Evolutionary conservation across 2,797 vertebrate species (phyloP).

Genomic region (Anableps anableps): DNA sequence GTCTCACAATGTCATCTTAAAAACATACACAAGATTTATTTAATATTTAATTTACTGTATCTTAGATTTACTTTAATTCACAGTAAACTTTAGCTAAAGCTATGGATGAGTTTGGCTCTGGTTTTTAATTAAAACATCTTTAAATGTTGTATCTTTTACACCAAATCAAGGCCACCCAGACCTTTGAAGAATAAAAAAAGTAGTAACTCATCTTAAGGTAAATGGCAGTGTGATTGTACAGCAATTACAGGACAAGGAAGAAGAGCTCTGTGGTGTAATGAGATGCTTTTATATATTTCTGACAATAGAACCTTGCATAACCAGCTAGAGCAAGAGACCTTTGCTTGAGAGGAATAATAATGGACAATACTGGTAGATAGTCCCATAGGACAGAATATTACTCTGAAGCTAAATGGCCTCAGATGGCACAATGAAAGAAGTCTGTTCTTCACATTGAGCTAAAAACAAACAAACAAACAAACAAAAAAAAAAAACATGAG

Average conservation of each 20-base stretch:
- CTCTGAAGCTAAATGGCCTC: conserved; percentile 59
- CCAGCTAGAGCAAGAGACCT: conserved; percentile 30
- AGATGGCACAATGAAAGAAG: conserved; percentile 48
- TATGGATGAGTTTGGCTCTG: neutral
- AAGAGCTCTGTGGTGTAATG: conserved; percentile 28
- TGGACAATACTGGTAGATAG: conserved; percentile 51
- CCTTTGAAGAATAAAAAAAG: conserved; percentile 28
- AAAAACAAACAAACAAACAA: no score
- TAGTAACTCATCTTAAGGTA: conserved; percentile 26
- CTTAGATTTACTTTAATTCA: conserved; percentile 1
- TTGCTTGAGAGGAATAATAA: conserved; percentile 52
- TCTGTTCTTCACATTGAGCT: conserved; percentile 35
- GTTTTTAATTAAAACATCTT: conserved; percentile 14
- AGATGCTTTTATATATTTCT: conserved; percentile 35
- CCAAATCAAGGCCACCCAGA: conserved; percentile 15
- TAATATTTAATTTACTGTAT: conserved; percentile 6
- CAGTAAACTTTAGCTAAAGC: conserved; percentile 1
- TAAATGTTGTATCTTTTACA: conserved; percentile 5
- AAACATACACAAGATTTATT: conserved; percentile 20
- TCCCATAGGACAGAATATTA: conserved; percentile 32
- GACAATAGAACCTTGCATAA: conserved; percentile 39
- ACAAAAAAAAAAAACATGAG: neutral
- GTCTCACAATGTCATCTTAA: conserved; percentile 31
- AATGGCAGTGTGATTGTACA: conserved; percentile 40
- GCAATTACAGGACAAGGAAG: conserved; percentile 25